Conservation (phyloP, 2,113 vertebrate species). For the Cyanistes caeruleus region DNA sequence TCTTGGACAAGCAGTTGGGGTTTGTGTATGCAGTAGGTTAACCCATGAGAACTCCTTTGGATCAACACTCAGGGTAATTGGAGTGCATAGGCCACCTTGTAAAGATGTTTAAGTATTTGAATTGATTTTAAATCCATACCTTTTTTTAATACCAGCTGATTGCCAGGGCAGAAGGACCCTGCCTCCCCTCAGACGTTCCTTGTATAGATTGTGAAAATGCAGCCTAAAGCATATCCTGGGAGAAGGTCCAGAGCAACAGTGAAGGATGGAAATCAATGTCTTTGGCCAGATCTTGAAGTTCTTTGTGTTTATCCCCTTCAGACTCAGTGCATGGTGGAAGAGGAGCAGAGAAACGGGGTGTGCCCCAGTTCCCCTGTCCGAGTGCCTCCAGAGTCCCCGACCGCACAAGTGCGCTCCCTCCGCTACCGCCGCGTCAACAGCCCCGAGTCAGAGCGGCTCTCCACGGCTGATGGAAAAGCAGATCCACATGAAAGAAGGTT, state of each 20-base stretch:
- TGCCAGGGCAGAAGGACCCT: not conserved
- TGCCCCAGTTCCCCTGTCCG: conserved; percentile 87
- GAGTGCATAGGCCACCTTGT: not conserved
- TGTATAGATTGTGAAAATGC: not conserved
- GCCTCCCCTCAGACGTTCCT: not conserved
- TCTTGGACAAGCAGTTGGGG: not conserved
- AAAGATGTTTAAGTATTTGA: not conserved
- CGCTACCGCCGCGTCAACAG: conserved; percentile 91
- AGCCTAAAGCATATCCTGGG: not conserved
- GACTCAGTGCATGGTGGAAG: conserved; percentile 87
- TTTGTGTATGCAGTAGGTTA: not conserved
- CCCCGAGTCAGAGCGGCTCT: conserved; percentile 89
- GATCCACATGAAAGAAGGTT: conserved; percentile 90
- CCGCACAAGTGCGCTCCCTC: conserved; percentile 86
- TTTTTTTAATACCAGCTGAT: not conserved
- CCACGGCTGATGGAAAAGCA: conserved; percentile 86
- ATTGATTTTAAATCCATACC: not conserved
- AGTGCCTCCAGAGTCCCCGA: conserved; percentile 87
- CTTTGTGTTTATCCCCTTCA: conserved; percentile 35
- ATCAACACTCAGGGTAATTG: not conserved
- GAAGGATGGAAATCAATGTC: not conserved
- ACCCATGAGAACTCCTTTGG: not conserved
- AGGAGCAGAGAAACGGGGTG: conserved; percentile 86
- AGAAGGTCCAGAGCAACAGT: not conserved
- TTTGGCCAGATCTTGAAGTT: not conserved